These are phyloP conservation scores for Scaeva pyrastri DNA, from an alignment of 2,888 invertebrate species.

Conservation along the genomic window DNA sequence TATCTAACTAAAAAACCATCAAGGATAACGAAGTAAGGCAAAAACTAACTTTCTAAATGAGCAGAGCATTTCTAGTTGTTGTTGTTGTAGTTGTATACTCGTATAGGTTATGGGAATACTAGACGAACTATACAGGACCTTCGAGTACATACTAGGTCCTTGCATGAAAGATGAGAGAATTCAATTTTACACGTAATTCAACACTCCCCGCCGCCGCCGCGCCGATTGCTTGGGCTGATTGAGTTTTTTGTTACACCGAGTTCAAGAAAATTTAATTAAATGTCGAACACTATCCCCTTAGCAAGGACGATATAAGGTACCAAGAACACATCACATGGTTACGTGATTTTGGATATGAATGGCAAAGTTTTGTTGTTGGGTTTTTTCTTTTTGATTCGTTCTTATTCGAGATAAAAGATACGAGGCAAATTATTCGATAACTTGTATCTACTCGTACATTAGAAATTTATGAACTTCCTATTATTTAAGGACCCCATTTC, in stretches of 20 bases:
- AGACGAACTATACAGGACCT: too few species aligned
- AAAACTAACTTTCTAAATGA: constrained; percentile 14
- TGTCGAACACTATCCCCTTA: constrained; percentile 54
- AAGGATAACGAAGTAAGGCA: constrained; percentile 29
- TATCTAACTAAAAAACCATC: constrained; percentile 33
- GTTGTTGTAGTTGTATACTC: too few species aligned
- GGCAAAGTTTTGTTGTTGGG: constrained; percentile 40
- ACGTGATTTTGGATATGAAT: constrained; percentile 56
- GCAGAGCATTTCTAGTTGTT: not conserved
- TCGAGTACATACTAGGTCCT: not conserved
- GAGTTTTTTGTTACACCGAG: constrained; percentile 28
- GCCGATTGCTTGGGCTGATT: constrained; percentile 7
- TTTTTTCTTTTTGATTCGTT: too few species aligned
- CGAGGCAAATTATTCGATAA: constrained; percentile 69
- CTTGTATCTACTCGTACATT: constrained; percentile 69
- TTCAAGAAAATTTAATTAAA: constrained; percentile 69
- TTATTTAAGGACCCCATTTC: constrained; percentile 25
- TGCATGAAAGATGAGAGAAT: constrained; percentile 42
- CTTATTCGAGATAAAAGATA: not conserved
- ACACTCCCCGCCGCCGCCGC: not conserved
- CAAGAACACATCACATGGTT: constrained; percentile 7
- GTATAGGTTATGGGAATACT: too few species aligned
- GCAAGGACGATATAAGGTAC: constrained; percentile 29
- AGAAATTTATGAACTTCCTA: constrained; percentile 64
- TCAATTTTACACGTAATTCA: constrained; percentile 47